phyloP scores from a whole-genome alignment of 2,113 vertebrate genomes.

The Irena cyanogastra region DNA sequence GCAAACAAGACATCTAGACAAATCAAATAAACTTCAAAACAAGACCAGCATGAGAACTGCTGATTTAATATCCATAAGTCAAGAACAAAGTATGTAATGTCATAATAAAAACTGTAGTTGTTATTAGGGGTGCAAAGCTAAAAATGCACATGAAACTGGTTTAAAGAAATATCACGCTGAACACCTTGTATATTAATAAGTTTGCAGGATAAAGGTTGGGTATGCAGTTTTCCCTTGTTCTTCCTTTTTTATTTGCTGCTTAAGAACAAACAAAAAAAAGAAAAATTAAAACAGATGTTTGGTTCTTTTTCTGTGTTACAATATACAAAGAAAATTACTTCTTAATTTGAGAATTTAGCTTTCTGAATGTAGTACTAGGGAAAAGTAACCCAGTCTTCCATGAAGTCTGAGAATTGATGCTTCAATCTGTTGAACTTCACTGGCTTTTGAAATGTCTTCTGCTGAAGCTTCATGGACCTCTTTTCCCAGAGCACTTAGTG shows the following conservation, averaged over 20 bases:
- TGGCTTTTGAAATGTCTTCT: neutral
- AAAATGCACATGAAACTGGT: neutral
- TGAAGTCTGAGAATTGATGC: neutral
- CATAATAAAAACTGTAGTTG: neutral
- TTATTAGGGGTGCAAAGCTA: neutral
- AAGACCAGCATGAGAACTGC: neutral
- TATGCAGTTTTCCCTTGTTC: neutral
- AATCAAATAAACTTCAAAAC: neutral
- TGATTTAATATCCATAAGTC: neutral
- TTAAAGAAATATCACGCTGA: neutral
- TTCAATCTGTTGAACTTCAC: neutral
- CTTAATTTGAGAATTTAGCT: neutral
- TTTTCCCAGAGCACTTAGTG: neutral
- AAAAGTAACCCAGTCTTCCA: neutral
- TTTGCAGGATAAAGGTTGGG: neutral
- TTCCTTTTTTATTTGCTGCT: neutral
- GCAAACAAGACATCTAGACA: neutral
- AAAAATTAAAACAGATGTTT: neutral
- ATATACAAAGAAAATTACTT: neutral
- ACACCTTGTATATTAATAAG: neutral
- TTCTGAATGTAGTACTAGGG: neutral
- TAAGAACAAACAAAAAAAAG: neutral
- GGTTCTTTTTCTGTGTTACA: neutral
- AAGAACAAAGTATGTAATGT: conserved; percentile 47
- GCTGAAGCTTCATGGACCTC: neutral